Conservation (phyloP, 2,888 invertebrate species). For the Rhagonycha lutea region DNA sequence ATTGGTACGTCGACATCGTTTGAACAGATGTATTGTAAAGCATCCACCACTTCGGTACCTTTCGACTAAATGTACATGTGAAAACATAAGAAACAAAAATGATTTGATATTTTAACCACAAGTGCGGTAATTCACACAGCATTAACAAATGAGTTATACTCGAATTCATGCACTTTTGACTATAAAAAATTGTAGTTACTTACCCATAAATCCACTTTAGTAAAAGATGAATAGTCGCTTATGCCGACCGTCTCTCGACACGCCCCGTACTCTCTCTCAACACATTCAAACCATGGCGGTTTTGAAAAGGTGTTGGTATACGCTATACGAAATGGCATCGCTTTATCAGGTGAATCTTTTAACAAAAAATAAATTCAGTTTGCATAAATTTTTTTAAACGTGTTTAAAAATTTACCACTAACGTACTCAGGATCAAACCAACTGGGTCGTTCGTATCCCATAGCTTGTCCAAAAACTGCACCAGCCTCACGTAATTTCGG, state of each 20-base stretch:
- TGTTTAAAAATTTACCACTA: constrained; percentile 46
- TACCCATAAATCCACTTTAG: constrained; percentile 93
- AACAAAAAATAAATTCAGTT: constrained; percentile 34
- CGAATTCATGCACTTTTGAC: too few relatives aligned
- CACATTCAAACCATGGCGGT: constrained; percentile 90
- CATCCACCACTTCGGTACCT: constrained; percentile 84
- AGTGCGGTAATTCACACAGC: too few relatives aligned
- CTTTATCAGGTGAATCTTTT: constrained; percentile 53
- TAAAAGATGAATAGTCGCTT: constrained; percentile 96
- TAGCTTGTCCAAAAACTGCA: constrained; percentile 94
- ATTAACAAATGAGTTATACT: too few relatives aligned
- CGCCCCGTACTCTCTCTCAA: constrained; percentile 87
- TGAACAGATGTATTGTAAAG: constrained; percentile 91
- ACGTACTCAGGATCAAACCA: constrained; percentile 75
- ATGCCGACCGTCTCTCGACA: constrained; percentile 91
- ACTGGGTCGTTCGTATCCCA: constrained; percentile 95
- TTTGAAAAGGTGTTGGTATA: constrained; percentile 86
- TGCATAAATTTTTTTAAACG: neutral
- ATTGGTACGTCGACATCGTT: constrained; percentile 94
- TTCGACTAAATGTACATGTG: constrained; percentile 67
- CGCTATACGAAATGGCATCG: constrained; percentile 69
- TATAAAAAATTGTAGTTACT: constrained; percentile 27
- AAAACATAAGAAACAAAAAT: neutral
- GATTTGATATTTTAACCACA: too few relatives aligned
- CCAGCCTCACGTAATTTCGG: constrained; percentile 88